Percentiles rank a stretch among this genome's conserved stretches.
phyloP scores from a whole-genome alignment of 2,113 vertebrate species.

The Tragelaphus imberbis region DNA sequence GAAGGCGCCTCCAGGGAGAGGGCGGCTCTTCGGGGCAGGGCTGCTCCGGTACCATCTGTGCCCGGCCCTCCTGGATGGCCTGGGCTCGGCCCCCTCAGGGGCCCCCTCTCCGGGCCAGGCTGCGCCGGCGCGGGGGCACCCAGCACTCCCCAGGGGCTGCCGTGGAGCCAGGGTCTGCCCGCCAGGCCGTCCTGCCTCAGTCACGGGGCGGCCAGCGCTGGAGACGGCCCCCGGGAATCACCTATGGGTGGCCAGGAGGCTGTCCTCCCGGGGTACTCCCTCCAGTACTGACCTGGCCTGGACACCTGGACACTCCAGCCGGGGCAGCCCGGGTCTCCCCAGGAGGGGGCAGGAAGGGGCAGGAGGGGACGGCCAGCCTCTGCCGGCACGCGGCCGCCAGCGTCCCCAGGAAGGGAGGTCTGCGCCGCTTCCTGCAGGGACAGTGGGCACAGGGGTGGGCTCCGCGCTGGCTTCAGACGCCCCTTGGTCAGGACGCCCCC shows the following conservation, averaged over 20 bases:
- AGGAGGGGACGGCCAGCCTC: neutral
- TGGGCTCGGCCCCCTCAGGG: neutral
- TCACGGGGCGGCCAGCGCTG: neutral
- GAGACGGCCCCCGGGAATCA: neutral
- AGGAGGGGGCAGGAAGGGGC: neutral
- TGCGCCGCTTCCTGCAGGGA: neutral
- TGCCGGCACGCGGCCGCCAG: fast-evolving
- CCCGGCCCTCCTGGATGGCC: fast-evolving
- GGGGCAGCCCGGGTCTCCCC: neutral
- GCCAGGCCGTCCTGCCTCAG: neutral
- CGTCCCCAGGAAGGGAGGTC: neutral
- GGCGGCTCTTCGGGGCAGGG: neutral
- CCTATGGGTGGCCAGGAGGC: neutral
- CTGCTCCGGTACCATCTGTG: neutral
- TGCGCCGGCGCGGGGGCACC: fast-evolving
- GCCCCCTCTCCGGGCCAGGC: neutral
- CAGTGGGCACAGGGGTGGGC: fast-evolving
- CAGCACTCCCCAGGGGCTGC: neutral
- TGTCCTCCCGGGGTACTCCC: fast-evolving
- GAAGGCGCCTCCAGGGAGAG: neutral
- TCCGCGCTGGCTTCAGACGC: neutral
- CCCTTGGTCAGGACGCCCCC: neutral
- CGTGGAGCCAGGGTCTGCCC: neutral
- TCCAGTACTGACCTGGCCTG: neutral
- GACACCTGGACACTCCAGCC: neutral